Conservation (phyloP, 53 echinoderm and acorn worm species). For the Crossaster papposus region DNA sequence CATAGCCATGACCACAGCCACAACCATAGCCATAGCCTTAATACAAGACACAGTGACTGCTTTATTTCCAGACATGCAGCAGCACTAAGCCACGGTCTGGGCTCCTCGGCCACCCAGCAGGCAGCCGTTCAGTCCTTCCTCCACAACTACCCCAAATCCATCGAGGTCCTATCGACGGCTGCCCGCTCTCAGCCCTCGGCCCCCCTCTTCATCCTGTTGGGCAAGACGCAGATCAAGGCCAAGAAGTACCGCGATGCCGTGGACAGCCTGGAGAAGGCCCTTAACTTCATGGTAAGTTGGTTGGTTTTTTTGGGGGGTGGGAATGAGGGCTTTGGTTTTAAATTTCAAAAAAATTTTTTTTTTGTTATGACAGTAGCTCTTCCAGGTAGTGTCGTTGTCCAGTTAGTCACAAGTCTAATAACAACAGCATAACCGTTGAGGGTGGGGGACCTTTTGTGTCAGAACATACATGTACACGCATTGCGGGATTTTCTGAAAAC, state of each 20-base stretch:
- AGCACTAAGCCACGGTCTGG: slow-evolving; percentile 90
- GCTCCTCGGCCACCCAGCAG: slow-evolving; percentile 94
- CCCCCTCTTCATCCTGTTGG: slow-evolving; percentile 91
- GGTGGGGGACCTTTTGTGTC: too few species aligned
- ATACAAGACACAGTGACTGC: neutral
- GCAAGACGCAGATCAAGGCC: slow-evolving; percentile 98
- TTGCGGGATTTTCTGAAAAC: too few species aligned
- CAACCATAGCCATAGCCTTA: too few species aligned
- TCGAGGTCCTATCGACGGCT: slow-evolving; percentile 80
- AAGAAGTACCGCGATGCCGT: slow-evolving; percentile 89
- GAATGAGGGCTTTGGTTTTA: too few species aligned
- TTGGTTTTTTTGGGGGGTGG: neutral
- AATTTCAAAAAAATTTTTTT: too few species aligned
- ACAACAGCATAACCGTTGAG: too few species aligned
- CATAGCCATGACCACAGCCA: too few species aligned
- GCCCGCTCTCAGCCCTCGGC: slow-evolving; percentile 86
- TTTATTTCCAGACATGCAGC: slow-evolving; percentile 87
- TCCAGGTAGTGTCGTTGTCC: too few species aligned
- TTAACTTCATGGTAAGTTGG: slow-evolving; percentile 86
- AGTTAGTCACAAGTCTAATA: too few species aligned
- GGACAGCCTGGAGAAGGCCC: slow-evolving; percentile 94
- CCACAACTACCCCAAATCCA: slow-evolving; percentile 91
- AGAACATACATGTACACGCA: too few species aligned
- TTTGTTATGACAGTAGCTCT: too few species aligned
- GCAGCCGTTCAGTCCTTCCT: slow-evolving; percentile 98